These are phyloP conservation scores for Austrofundulus limnaeus DNA, from an alignment of 2,113 vertebrate species.

Conservation along the genomic window DNA sequence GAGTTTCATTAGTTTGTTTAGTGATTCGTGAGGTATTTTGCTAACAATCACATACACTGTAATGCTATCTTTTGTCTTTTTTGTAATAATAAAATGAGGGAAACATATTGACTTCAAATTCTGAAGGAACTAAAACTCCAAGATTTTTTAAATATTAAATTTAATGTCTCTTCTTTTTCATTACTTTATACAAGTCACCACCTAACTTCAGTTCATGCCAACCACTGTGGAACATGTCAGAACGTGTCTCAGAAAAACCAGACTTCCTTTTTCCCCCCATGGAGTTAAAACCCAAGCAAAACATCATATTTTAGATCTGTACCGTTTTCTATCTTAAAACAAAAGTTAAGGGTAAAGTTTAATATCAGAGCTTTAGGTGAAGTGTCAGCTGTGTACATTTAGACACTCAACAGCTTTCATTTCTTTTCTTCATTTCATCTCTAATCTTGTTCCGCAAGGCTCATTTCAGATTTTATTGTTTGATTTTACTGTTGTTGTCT, in stretches of 20 bases:
- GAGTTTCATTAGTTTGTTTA: no score
- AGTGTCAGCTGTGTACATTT: no score
- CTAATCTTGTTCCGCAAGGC: no score
- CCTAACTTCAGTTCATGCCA: not conserved
- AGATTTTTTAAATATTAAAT: not conserved
- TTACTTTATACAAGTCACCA: slow-evolving; percentile 2
- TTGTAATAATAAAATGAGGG: not conserved
- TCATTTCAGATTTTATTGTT: not conserved
- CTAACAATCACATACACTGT: no score
- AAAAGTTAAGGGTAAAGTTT: slow-evolving; percentile 6
- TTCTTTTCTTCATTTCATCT: no score
- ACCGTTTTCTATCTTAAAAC: no score
- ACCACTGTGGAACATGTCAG: not conserved
- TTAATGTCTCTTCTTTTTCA: not conserved
- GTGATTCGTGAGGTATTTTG: no score
- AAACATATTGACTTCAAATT: slow-evolving; percentile 27
- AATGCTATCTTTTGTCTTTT: no score
- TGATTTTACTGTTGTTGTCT: not conserved
- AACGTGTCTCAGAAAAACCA: slow-evolving; percentile 7
- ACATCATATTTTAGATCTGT: no score
- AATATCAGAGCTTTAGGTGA: no score
- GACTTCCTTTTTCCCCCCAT: slow-evolving; percentile 3
- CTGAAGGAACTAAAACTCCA: not conserved
- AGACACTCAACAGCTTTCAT: no score
- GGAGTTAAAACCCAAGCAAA: no score